Conservation (phyloP, 2,113 vertebrate genomes). For the Spermophilus dauricus region DNA sequence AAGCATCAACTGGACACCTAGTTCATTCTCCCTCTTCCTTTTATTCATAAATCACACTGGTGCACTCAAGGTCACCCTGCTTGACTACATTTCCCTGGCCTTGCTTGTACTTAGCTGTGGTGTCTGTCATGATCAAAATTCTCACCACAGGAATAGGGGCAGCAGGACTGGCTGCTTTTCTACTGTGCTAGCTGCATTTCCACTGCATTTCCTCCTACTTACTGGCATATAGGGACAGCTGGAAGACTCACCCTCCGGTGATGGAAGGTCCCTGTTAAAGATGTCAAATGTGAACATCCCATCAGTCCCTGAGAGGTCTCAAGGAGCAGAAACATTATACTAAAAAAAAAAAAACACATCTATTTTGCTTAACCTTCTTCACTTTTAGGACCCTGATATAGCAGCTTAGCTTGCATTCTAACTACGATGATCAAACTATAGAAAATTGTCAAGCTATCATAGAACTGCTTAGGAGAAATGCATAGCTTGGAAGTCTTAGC, state of each 20-base stretch:
- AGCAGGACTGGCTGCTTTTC: background rate
- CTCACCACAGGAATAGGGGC: background rate
- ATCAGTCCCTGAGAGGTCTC: background rate
- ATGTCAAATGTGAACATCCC: background rate
- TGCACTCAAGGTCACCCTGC: background rate
- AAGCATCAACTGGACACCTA: background rate
- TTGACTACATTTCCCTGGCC: background rate
- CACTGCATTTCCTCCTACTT: background rate
- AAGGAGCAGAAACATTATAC: background rate
- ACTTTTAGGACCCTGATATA: background rate
- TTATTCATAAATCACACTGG: background rate
- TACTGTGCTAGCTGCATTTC: background rate
- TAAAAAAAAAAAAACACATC: background rate
- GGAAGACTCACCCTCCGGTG: background rate
- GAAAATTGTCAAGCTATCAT: background rate
- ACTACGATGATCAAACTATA: background rate
- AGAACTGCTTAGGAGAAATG: background rate
- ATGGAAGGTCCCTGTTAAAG: background rate
- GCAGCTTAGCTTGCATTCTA: background rate
- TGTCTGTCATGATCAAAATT: background rate
- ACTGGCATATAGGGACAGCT: background rate
- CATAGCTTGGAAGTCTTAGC: background rate
- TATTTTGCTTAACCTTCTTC: background rate
- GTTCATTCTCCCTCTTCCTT: background rate
- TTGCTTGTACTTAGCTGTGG: background rate